Conservation (phyloP, 2,888 invertebrate species). For the Phaedon cochleariae region DNA sequence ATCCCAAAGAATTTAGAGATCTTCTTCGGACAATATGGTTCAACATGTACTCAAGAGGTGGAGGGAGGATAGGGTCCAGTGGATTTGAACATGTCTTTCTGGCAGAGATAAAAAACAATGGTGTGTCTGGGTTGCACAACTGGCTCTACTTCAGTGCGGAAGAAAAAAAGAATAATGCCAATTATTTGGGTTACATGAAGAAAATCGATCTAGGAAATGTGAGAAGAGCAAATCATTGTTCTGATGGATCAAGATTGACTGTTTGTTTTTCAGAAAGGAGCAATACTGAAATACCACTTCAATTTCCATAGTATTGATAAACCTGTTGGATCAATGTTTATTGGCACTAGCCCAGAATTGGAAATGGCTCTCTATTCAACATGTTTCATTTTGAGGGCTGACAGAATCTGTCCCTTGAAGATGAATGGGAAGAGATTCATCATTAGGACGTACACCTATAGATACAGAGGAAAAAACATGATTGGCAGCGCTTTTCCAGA, state of each 20-base stretch:
- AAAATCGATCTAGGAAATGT: constrained; percentile 76
- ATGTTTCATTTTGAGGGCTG: constrained; percentile 82
- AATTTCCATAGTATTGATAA: constrained; percentile 76
- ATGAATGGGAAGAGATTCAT: constrained; percentile 76
- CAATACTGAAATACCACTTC: constrained; percentile 76
- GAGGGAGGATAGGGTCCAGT: constrained; percentile 82
- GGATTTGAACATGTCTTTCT: constrained; percentile 95
- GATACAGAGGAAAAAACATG: constrained; percentile 78
- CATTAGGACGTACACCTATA: constrained; percentile 75
- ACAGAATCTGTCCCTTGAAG: constrained; percentile 77
- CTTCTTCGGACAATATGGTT: constrained; percentile 81
- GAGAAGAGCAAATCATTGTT: constrained; percentile 55
- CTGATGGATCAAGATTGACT: neutral
- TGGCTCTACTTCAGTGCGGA: constrained; percentile 87
- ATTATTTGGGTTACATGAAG: constrained; percentile 84
- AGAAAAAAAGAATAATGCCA: constrained; percentile 74
- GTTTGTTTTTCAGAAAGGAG: constrained; percentile 74
- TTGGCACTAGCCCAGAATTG: constrained; percentile 90
- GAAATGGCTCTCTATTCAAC: constrained; percentile 91
- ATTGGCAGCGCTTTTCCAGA: constrained; percentile 86
- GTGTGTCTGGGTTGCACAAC: constrained; percentile 87
- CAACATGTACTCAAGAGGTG: constrained; percentile 81
- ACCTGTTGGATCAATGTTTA: constrained; percentile 80
- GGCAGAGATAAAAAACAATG: constrained; percentile 82
- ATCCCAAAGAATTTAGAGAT: constrained; percentile 76